phyloP scores from a whole-genome alignment of 2,797 vertebrate species.

The Sebastiscus albofasciatus region DNA sequence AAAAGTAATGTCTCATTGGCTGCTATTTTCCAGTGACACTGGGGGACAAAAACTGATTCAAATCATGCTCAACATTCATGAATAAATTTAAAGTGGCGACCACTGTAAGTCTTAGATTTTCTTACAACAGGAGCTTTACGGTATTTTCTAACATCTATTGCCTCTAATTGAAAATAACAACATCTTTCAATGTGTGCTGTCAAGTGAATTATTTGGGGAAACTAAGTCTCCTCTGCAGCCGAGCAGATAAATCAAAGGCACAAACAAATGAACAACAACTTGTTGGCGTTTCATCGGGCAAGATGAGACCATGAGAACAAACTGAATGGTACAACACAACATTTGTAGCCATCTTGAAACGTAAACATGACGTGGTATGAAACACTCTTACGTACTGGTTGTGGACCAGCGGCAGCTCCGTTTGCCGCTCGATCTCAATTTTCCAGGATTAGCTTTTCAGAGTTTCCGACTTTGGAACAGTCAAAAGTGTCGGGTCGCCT shows the following conservation, averaged over 20 bases:
- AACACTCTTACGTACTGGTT: constrained; percentile 46
- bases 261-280: constrained; percentile 67
- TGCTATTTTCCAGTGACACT: neutral
- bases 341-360: constrained; percentile 55
- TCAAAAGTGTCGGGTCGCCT: constrained; percentile 60
- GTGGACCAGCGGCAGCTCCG: constrained; percentile 25
- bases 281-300: constrained; percentile 25
- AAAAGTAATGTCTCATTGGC: neutral
- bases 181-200: constrained; percentile 1
- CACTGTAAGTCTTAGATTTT: constrained; percentile 1
- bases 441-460: constrained; percentile 44
- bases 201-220: constrained; percentile 15
- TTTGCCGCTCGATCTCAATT: constrained; percentile 36
- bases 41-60: neutral
- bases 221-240: constrained; percentile 52
- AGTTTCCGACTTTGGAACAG: constrained; percentile 65
- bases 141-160: constrained; percentile 28
- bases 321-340: constrained; percentile 43
- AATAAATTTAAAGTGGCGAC: constrained; percentile 10
- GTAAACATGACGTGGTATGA: constrained; percentile 65
- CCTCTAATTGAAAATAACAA: constrained; percentile 16
- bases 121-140: constrained; percentile 5
- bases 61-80: constrained; percentile 10
- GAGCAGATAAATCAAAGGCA: constrained; percentile 78
- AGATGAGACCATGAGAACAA: constrained; percentile 42